Base-by-base conservation (phyloP, 2,888 invertebrate species). In the Lycophotia porphyrea region DNA sequence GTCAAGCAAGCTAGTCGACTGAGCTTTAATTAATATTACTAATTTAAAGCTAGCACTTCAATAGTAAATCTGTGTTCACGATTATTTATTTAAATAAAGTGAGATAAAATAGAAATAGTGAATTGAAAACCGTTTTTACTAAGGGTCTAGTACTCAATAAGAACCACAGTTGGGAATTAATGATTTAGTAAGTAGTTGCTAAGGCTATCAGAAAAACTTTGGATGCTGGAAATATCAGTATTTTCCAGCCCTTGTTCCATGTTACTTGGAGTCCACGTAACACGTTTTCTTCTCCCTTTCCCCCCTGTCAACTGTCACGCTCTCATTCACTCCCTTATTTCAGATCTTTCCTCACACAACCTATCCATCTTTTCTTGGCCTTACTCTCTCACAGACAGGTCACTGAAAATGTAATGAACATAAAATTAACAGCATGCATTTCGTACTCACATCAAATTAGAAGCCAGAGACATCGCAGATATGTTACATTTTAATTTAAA, bases 401-500 rank as follows among this genome's bases (percentile, higher is more conserved):
- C 7, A 27, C 44, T 27, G 15, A 34, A 58, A 66, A 66, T 60
- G 7, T 27, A 2, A 64, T n/a, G 7, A 55, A 18, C 31, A 55
- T 36, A 18, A n/a, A 36, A 76, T 31, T 76, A 47, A 47, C 34
- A 65, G 5, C 36, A 31, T n/a, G 27, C 5, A 61, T 47, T 60
- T 71, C 21, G 39, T 63, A 34, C 24, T 61, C 15, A 15, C 15
- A 15, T 63, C n/a, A 55, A 34, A 39, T 47, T 39, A 70, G 39
- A 64, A 70, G 52, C 47, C 65, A 13, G 49, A 65, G 55, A 42
- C 31, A 70, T 52, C 18, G 36, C 27, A 55, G 39, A 44, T n/a
- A 31, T 24, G 27, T 47, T 24, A 31, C 55, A 75, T 72, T 78
- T 77, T 66, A 81, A 73, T 81, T 77, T 74, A 67, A 71, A 80